Evolutionary conservation across 2,797 vertebrate species (phyloP).

Genomic region (Acanthurus lineatus): DNA sequence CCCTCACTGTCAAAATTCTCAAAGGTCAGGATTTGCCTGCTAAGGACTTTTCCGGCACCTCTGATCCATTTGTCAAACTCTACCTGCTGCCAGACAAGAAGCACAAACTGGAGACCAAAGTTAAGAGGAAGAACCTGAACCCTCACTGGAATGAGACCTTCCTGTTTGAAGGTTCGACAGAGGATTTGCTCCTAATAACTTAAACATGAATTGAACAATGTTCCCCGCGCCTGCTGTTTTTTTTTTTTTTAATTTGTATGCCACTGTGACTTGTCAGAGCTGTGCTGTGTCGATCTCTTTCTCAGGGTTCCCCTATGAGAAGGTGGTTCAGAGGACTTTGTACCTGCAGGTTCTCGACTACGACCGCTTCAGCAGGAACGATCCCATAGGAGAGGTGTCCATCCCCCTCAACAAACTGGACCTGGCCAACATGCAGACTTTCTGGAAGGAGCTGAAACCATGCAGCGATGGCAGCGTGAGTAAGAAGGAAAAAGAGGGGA

Average conservation of each 20-base stretch:
- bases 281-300: constrained; percentile 22
- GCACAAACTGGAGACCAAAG: constrained; percentile 99
- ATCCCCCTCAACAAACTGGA: constrained; percentile 98
- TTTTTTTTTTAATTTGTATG: too few relatives aligned
- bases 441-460: constrained; percentile 99
- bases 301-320: constrained; percentile 97
- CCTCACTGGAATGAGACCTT: constrained; percentile 99
- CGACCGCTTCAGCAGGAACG: constrained; percentile 98
- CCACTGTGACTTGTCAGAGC: neutral
- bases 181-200: neutral
- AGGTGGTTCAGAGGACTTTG: constrained; percentile 96
- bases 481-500: constrained; percentile 29
- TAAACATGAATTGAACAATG: constrained; percentile 2
- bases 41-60: constrained; percentile 98
- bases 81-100: constrained; percentile 99
- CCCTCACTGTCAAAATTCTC: constrained; percentile 97
- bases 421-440: constrained; percentile 97
- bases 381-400: constrained; percentile 98
- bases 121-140: constrained; percentile 99
- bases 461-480: constrained; percentile 94
- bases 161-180: constrained; percentile 92
- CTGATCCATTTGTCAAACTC: constrained; percentile 98
- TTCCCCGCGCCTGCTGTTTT: too few relatives aligned
- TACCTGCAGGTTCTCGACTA: constrained; percentile 99
- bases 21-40: constrained; percentile 97